A percentile compares a stretch with the other conserved stretches of the same genome.
phyloP scores from a whole-genome alignment of 2,797 vertebrate genomes.

The Pseudotriccus pelzelni region DNA sequence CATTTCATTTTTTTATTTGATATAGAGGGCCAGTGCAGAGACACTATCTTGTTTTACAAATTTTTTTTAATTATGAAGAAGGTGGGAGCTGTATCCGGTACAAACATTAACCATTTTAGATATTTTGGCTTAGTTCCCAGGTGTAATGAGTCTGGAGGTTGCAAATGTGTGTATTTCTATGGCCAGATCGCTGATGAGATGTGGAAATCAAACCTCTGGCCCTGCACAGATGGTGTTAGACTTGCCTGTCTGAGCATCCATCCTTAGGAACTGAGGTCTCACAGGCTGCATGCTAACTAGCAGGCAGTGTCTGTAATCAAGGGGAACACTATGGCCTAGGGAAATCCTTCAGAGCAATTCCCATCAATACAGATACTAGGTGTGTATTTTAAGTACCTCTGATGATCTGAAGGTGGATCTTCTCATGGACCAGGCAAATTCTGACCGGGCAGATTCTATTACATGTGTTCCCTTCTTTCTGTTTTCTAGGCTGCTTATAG shows the following conservation, averaged over 20 bases:
- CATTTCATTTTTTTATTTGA: neutral
- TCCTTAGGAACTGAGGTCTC: neutral
- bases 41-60: neutral
- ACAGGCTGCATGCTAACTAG: neutral
- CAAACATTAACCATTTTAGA: neutral
- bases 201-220: neutral
- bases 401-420: neutral
- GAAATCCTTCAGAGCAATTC: neutral
- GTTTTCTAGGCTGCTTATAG: neutral
- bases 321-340: neutral
- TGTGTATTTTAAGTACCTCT: neutral
- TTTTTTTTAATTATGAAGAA: neutral
- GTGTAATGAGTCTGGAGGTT: neutral
- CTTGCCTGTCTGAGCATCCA: neutral
- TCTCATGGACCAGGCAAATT: neutral
- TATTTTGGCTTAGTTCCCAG: slow-evolving; percentile 2
- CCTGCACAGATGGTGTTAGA: neutral
- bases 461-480: neutral
- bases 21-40: neutral
- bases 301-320: neutral
- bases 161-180: neutral
- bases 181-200: neutral
- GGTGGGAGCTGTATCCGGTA: neutral
- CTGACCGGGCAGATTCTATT: neutral
- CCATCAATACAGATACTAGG: neutral